Percentiles rank a stretch among this genome's conserved stretches.
Evolutionary conservation across 2,113 vertebrate genomes (phyloP).

Genomic region (Oxyura jamaicensis): DNA sequence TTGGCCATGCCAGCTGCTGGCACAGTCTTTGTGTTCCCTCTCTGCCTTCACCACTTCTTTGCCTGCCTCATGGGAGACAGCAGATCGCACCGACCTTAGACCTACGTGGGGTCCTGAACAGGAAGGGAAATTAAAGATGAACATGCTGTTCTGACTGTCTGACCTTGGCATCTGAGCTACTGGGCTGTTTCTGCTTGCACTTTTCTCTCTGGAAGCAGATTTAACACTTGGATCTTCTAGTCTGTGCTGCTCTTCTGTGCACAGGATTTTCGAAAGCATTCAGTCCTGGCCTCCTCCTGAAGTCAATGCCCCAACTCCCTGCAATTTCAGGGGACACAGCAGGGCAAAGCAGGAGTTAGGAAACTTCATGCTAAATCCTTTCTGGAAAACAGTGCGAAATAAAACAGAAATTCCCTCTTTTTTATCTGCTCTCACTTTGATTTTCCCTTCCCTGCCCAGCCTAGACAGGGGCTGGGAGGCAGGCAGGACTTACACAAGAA

Average conservation of each 20-base stretch:
- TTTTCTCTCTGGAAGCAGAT: neutral
- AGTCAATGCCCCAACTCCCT: neutral
- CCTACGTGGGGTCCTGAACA: neutral
- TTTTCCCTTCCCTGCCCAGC: neutral
- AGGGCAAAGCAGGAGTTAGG: neutral
- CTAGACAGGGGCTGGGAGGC: neutral
- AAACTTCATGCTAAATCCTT: neutral
- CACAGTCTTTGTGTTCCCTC: neutral
- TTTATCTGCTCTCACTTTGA: constrained; percentile 26
- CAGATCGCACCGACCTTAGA: neutral
- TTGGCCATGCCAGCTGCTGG: neutral
- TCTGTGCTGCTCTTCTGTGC: neutral
- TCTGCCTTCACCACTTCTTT: neutral
- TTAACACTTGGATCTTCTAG: neutral
- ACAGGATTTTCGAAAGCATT: neutral
- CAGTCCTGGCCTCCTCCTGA: neutral
- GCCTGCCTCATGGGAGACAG: neutral
- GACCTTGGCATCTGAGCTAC: neutral
- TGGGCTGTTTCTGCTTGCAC: neutral
- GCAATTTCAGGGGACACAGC: neutral
- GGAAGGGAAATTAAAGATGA: neutral
- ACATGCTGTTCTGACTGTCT: neutral
- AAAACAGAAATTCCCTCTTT: constrained; percentile 1
- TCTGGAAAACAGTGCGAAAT: constrained; percentile 14
- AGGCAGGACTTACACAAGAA: neutral